Conservation (phyloP, 2,888 invertebrate species). For the Cerceris rybyensis region DNA sequence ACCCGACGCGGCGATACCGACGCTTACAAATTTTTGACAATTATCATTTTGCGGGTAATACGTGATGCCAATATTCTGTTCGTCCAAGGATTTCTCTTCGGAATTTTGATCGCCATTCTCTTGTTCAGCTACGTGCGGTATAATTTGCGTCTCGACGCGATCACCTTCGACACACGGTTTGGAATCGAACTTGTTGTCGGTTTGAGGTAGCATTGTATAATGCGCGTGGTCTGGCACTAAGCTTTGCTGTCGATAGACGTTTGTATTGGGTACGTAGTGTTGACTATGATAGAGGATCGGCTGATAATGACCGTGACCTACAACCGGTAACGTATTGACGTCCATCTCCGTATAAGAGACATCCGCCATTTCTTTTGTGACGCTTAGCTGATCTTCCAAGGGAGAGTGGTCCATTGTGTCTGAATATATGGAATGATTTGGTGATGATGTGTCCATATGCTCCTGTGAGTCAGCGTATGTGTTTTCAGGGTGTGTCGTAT, state of each 20-base stretch:
- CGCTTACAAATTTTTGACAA: constrained; percentile 71
- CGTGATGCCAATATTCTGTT: constrained; percentile 36
- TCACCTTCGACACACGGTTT: constrained; percentile 42
- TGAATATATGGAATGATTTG: constrained; percentile 79
- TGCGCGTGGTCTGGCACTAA: constrained; percentile 71
- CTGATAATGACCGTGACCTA: constrained; percentile 73
- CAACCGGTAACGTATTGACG: constrained; percentile 65
- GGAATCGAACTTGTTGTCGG: constrained; percentile 36
- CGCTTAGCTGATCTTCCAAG: constrained; percentile 70
- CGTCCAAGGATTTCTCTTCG: constrained; percentile 55
- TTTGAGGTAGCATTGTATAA: constrained; percentile 63
- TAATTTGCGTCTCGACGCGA: constrained; percentile 36
- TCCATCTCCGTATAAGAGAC: constrained; percentile 66
- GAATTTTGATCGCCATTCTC: constrained; percentile 45
- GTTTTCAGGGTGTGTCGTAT: constrained; percentile 81
- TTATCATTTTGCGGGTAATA: constrained; percentile 54
- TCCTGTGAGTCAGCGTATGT: constrained; percentile 78
- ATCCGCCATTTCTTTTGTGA: constrained; percentile 65
- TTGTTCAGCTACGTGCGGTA: constrained; percentile 45
- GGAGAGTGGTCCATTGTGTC: constrained; percentile 75
- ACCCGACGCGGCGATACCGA: constrained; percentile 69
- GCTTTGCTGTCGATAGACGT: constrained; percentile 74
- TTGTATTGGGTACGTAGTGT: constrained; percentile 68
- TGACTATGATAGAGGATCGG: constrained; percentile 74
- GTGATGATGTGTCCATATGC: constrained; percentile 79